Evolutionary conservation across 2,888 invertebrate genomes (phyloP), one percentile per base, ranked within the genome.

Genomic region (Apantesis nais): DNA sequence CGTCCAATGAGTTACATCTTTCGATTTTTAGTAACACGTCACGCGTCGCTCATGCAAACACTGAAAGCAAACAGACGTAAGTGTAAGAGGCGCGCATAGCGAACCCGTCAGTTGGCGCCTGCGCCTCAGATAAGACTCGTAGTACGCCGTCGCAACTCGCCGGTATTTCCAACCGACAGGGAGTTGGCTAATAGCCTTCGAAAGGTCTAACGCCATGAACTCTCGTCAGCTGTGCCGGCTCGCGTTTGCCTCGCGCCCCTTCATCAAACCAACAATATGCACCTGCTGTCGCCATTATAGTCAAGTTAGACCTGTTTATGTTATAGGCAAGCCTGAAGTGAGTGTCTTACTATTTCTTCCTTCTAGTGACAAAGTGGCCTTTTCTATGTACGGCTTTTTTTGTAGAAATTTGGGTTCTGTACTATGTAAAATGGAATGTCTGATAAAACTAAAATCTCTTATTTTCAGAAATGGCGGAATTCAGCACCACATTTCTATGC

Each of bases 401-500:
- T 61, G 64, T 55, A 31, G 58, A 29, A 41, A 64, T 58, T 34
- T 55, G 34, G n/a, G 22, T 63, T 52, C 12, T 12, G n/a, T 22
- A 9, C 34, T 41, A 44, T 70, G 22, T n/a, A n/a, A 52, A 65
- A 58, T 52, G 1, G 5, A 65, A 55, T 34, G 55, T 16, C 34
- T 44, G 19, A 19, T 41, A 62, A 64, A 37, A 67, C 14, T 34
- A 4, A 66, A 68, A 67, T 63, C 34, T 68, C 63, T 67, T 83
- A 83, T 77, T 94, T 94, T 77, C 94, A 95, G 95, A 94, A 94
- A 91, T 95, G 95, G 95, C 90, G 95, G 74, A 92, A 94, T 79
- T 94, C 94, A 25, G 93, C 94, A 71, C 94, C 93, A 9, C 90
- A 88, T 80, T 95, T 95, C 86, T 95, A 95, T 83, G 91, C 94